Percentiles rank a stretch among this genome's conserved stretches.
Evolutionary conservation across 2,113 vertebrate genomes (phyloP).

Genomic region (Cynocephalus volans): DNA sequence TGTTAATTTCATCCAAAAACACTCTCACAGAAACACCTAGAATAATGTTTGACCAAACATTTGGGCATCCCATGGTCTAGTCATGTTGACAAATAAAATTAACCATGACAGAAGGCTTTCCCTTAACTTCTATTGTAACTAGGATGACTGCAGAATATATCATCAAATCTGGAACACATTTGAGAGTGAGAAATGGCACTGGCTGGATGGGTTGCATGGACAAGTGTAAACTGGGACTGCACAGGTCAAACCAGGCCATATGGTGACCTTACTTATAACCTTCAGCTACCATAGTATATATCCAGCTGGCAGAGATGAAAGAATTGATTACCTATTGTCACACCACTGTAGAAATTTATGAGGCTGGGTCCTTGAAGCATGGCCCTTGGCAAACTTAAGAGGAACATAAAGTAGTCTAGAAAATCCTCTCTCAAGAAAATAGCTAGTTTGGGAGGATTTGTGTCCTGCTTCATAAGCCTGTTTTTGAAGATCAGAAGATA

Average conservation of each 20-base stretch:
- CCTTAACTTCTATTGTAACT: background rate
- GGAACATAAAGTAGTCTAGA: constrained; percentile 49
- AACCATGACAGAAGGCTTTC: background rate
- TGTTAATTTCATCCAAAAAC: constrained; percentile 10
- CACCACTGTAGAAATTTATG: background rate
- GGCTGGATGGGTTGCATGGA: background rate
- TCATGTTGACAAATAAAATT: constrained; percentile 27
- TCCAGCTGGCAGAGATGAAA: background rate
- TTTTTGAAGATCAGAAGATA: constrained; percentile 44
- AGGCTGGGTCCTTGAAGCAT: background rate
- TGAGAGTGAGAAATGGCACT: background rate
- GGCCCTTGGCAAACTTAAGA: background rate
- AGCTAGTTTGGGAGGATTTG: constrained; percentile 29
- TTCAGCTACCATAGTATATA: background rate
- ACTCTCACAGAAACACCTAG: background rate
- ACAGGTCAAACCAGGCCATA: background rate
- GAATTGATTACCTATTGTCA: background rate
- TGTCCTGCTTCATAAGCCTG: constrained; percentile 20
- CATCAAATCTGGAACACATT: background rate
- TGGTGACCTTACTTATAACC: background rate
- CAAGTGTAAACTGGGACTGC: background rate
- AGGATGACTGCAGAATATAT: background rate
- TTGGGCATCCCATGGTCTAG: background rate
- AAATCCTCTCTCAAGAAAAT: constrained; percentile 43
- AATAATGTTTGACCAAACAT: background rate